These are phyloP conservation scores for Dipodomys merriami DNA, from an alignment of 2,113 vertebrate species.

Conservation along the genomic window DNA sequence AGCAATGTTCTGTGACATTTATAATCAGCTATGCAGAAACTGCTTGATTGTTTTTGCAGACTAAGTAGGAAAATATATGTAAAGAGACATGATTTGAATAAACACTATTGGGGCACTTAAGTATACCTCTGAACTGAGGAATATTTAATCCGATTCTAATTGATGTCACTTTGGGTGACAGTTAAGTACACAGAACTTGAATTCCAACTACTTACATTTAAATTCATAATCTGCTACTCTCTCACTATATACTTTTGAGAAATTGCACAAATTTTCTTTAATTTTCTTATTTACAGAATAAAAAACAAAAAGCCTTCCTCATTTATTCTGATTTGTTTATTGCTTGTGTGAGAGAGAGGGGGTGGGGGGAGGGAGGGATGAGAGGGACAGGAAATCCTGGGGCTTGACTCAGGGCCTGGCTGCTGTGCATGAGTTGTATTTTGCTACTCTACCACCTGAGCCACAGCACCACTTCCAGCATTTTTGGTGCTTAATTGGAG, in stretches of 20 bases:
- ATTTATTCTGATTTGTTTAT: neutral
- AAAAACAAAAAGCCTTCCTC: neutral
- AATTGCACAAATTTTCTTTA: neutral
- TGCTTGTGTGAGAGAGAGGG: too few species aligned
- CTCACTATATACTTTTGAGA: neutral
- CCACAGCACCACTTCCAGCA: too few species aligned
- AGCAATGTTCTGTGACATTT: constrained; percentile 27
- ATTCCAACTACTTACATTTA: neutral
- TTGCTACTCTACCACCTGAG: too few species aligned
- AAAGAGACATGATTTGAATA: neutral
- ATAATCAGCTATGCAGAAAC: constrained; percentile 45
- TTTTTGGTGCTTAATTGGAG: too few species aligned
- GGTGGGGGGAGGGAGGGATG: too few species aligned
- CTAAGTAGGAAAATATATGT: neutral
- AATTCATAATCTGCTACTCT: neutral
- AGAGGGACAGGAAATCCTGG: too few species aligned
- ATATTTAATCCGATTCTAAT: neutral
- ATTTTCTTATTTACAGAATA: constrained; percentile 39
- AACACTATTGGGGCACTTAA: neutral
- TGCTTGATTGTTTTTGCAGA: constrained; percentile 20
- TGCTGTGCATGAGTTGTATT: too few species aligned
- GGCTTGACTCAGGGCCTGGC: too few species aligned
- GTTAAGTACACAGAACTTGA: neutral
- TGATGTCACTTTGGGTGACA: constrained; percentile 4
- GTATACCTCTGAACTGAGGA: neutral